These are phyloP conservation scores for Crossocerus cetratus DNA, from an alignment of 2,888 invertebrate genomes.

Conservation along the genomic window DNA sequence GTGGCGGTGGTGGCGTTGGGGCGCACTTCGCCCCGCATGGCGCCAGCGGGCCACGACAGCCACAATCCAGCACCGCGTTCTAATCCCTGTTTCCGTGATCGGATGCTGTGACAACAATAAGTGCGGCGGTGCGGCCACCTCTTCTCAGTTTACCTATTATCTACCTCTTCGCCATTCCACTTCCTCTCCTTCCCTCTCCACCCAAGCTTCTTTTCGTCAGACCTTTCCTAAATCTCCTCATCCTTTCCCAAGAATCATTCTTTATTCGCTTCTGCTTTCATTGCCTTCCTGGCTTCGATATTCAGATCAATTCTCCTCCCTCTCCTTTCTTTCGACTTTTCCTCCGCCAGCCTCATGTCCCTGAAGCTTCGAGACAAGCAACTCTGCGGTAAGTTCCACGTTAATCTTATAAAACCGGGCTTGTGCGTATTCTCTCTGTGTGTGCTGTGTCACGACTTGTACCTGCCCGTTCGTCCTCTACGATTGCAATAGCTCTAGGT, in stretches of 20 bases:
- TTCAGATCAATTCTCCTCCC: background rate
- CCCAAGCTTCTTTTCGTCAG: background rate
- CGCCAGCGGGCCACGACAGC: conserved; percentile 65
- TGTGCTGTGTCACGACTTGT: conserved; percentile 31
- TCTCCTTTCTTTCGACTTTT: background rate
- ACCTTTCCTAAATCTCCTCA: background rate
- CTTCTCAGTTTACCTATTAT: conserved; percentile 50
- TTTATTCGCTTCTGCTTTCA: background rate
- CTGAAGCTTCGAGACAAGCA: conserved; percentile 46
- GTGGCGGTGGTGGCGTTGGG: conserved; percentile 75
- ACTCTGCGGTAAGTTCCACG: conserved; percentile 34
- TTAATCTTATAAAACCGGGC: conserved; percentile 27
- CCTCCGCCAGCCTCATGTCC: conserved; percentile 12
- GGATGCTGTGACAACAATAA: conserved; percentile 78
- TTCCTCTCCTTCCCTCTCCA: background rate
- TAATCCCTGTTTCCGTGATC: conserved; percentile 76
- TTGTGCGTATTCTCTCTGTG: conserved; percentile 7
- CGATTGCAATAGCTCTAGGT: conserved; percentile 8
- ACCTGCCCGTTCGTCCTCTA: conserved; percentile 38
- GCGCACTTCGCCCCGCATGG: conserved; percentile 65
- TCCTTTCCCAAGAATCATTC: background rate
- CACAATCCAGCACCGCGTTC: conserved; percentile 76
- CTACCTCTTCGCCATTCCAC: conserved; percentile 1
- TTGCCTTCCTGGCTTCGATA: background rate
- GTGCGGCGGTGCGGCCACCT: conserved; percentile 71